These are phyloP conservation scores for Drosophila fungiperda DNA, from an alignment of 2,888 invertebrate genomes.

Conservation along the genomic window DNA sequence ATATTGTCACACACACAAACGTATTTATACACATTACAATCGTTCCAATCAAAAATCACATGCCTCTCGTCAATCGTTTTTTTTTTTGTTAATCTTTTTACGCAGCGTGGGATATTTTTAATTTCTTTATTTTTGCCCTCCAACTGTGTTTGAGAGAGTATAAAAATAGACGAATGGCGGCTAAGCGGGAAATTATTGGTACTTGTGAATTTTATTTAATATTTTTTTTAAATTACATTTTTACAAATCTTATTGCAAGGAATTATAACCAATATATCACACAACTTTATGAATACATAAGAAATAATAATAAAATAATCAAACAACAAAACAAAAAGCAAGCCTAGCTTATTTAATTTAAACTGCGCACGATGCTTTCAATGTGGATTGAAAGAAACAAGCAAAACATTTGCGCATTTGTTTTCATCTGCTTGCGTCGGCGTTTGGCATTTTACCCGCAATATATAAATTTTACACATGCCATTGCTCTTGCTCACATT, in stretches of 20 bases:
- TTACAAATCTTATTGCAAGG: neutral
- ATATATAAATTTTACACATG: slow-evolving; percentile 56
- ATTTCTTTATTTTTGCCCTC: slow-evolving; percentile 12
- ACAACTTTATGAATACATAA: neutral
- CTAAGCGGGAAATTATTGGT: slow-evolving; percentile 24
- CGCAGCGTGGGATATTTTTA: slow-evolving; percentile 52
- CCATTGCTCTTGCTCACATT: slow-evolving; percentile 37
- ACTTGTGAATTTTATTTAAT: slow-evolving; percentile 13
- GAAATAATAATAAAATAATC: slow-evolving; percentile 6
- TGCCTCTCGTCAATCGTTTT: slow-evolving; percentile 28
- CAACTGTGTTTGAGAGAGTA: slow-evolving; percentile 12
- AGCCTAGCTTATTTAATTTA: slow-evolving; percentile 44
- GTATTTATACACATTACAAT: slow-evolving; percentile 10
- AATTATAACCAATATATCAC: neutral
- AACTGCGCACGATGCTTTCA: slow-evolving; percentile 40
- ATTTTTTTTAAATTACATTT: neutral
- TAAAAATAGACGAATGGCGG: slow-evolving; percentile 41
- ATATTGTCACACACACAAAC: slow-evolving; percentile 1
- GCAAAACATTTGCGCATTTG: slow-evolving; percentile 36
- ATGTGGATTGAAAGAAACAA: slow-evolving; percentile 9
- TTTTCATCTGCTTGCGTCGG: slow-evolving; percentile 63
- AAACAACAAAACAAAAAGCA: slow-evolving; percentile 15
- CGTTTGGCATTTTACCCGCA: slow-evolving; percentile 66
- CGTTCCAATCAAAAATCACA: slow-evolving; percentile 49
- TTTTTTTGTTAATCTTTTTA: slow-evolving; percentile 27